Base-by-base conservation (phyloP, 2,113 vertebrate genomes). In the Nycticryphes semicollaris region DNA sequence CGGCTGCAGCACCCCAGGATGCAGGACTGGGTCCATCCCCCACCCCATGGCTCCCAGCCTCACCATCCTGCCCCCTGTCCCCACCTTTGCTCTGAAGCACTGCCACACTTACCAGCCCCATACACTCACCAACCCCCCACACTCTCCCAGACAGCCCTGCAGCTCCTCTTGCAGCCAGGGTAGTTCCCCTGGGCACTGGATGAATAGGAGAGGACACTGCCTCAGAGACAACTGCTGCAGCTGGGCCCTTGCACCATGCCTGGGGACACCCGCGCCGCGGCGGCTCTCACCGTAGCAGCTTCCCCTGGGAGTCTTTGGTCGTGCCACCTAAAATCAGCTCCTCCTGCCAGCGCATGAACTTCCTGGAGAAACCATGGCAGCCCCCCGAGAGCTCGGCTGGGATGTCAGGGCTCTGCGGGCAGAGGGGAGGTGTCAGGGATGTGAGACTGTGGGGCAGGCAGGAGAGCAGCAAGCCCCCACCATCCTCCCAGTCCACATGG, bases 271-370 rank as follows among this genome's bases (percentile, higher is more conserved):
- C 1, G 0, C 28, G 27, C 72, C 3, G 1, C 27, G n/a, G 73
- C 0, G 3, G 64, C 20, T 73, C 97, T 96, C 84, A 99, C 99
- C 99, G 99, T 96, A 99, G 97, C 95, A 99, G 98, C 94, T 98
- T 96, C 86, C 99, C 98, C 96, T 99, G 98, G 75, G 98, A 95
- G 96, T 98, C 98, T 98, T 99, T 99, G 90, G 98, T 95, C 7
- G 97, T 98, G 84, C 99, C 99, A 0, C 99, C 99, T 83, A 99
- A 97, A 97, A 99, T 98, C 97, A 99, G 96, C 95, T 99, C 99
- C 97, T 99, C 99, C 96, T 99, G 99, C 99, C 99, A 99, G 97
- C 99, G 99, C 99, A 99, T 99, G 97, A 99, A 99, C 97, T 99
- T 99, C 98, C 98, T 98, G 95, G 99, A 99, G 97, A 99, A 99